Evolutionary conservation across 2,888 invertebrate genomes (phyloP), one percentile per base, ranked within the genome.

Genomic region (Clistopyga incitator): DNA sequence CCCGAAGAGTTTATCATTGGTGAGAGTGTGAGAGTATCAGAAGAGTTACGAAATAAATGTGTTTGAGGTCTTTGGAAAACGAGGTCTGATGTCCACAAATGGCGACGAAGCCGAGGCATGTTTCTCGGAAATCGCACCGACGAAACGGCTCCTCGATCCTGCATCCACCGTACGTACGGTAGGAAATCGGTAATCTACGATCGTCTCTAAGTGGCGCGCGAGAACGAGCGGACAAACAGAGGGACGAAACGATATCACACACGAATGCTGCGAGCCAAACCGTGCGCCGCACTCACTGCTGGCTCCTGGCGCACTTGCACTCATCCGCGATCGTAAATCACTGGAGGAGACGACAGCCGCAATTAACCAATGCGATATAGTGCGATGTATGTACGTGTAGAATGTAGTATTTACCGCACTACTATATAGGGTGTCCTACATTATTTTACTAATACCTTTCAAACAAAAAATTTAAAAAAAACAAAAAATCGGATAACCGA

Each of bases 351-450:
- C 85, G 88, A 90, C 91, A 89, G 87, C 88, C 88, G 91, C 90
- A 91, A 91, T 91, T 91, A 91, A 91, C 91, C 89, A 88, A 89
- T 89, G 86, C 89, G 90, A 91, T 91, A 90, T 81, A 52, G 64
- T 23, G 71, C 20, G 77, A 81, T 71, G 65, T 81, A 61, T 56
- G 47, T 68, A 70, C 76, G 59, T 29, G 59, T n/a, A 18, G 59
- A 61, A 61, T 18, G 59, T 29, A n/a, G 59, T 61, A 29, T 29
- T 8, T 34, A 61, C 6, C n/a, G 59, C 29, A 18, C 18, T 6
- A 34, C n/a, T 61, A 18, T 61, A 61, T n/a, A 34, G 59, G 59
- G 59, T 34, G 59, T 61, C 34, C 59, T 34, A 61, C 18, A 34
- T 61, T 61, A 34, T 61, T 61, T 18, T 18, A 8, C 50, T 50